A percentile compares a stretch with the other conserved stretches of the same genome.
These are phyloP conservation scores for Zaprionus nigranus DNA, from an alignment of 1,140 invertebrate genomes.

Conservation along the genomic window DNA sequence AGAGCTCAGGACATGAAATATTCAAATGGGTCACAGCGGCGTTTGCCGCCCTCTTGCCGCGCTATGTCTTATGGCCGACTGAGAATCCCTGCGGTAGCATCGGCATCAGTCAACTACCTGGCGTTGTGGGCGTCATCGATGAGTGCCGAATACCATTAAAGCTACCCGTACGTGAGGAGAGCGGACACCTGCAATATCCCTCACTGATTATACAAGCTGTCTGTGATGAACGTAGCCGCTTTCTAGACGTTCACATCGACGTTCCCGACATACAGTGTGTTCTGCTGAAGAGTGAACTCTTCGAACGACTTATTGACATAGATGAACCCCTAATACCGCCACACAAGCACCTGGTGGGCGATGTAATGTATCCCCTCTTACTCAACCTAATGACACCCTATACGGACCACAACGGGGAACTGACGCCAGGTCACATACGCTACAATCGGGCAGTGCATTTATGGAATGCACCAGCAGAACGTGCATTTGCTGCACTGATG, in stretches of 20 bases:
- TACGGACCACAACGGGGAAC: conserved; percentile 12
- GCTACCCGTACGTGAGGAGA: conserved; percentile 18
- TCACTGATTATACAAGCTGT: conserved; percentile 41
- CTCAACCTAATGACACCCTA: conserved; percentile 55
- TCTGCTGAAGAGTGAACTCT: conserved; percentile 42
- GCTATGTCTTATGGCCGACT: conserved; percentile 38
- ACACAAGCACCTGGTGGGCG: conserved; percentile 44
- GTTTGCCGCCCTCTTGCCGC: conserved; percentile 30
- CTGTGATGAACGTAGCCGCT: conserved; percentile 42
- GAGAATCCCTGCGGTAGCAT: conserved; percentile 11
- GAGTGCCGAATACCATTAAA: conserved; percentile 43
- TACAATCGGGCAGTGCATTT: conserved; percentile 39
- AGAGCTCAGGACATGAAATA: conserved; percentile 51
- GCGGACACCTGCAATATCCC: background rate
- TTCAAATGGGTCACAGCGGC: conserved; percentile 46
- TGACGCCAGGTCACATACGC: conserved; percentile 35
- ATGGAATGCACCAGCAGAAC: conserved; percentile 40
- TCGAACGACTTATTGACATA: conserved; percentile 37
- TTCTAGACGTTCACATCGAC: conserved; percentile 49
- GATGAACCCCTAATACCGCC: conserved; percentile 35
- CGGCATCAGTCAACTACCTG: conserved; percentile 19
- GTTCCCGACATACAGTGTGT: conserved; percentile 38
- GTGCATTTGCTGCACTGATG: conserved; percentile 37
- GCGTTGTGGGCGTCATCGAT: conserved; percentile 49
- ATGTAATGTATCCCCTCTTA: conserved; percentile 43